A percentile compares a stretch with the other conserved stretches of the same genome.
Evolutionary conservation across 2,113 vertebrate species (phyloP).

Genomic region (Callionymus lyra): DNA sequence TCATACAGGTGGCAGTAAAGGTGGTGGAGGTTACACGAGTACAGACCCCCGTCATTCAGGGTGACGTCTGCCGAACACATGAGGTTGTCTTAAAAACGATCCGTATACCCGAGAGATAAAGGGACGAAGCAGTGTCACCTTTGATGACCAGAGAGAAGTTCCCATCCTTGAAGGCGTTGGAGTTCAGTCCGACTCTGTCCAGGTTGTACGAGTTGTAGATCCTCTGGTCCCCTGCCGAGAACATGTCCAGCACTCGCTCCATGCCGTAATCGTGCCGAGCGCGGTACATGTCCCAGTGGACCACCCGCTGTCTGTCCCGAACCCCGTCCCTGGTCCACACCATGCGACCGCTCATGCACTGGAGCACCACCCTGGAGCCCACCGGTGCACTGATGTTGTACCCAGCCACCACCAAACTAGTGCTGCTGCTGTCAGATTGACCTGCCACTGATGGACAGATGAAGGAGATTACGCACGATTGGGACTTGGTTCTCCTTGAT

Average conservation of each 20-base stretch:
- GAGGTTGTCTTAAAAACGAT: slow-evolving; percentile 6
- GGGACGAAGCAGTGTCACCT: slow-evolving; percentile 37
- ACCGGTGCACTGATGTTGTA: slow-evolving; percentile 67
- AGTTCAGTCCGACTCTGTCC: slow-evolving; percentile 71
- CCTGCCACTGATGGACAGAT: slow-evolving; percentile 34
- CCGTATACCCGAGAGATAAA: not conserved
- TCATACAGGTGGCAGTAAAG: slow-evolving; percentile 88
- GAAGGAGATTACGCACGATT: too few relatives aligned
- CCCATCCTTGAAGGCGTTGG: slow-evolving; percentile 77
- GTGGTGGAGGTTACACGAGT: slow-evolving; percentile 89
- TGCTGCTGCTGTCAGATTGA: slow-evolving; percentile 60
- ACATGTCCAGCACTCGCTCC: slow-evolving; percentile 83
- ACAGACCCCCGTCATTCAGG: slow-evolving; percentile 74
- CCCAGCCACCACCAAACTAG: slow-evolving; percentile 74
- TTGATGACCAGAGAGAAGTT: slow-evolving; percentile 86
- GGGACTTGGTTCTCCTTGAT: too few relatives aligned
- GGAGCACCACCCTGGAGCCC: slow-evolving; percentile 70
- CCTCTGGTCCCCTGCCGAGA: slow-evolving; percentile 80
- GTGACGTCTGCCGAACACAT: slow-evolving; percentile 46
- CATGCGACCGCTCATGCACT: slow-evolving; percentile 86
- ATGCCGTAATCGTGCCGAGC: slow-evolving; percentile 48
- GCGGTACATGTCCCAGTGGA: slow-evolving; percentile 86
- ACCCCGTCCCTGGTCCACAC: slow-evolving; percentile 88
- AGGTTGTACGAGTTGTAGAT: slow-evolving; percentile 78
- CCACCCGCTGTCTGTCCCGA: slow-evolving; percentile 83